Evolutionary conservation across 37 sponge, comb jelly and placozoan genomes (phyloP), one percentile per base, ranked within the genome.

Genomic region (Crambe crambe): DNA sequence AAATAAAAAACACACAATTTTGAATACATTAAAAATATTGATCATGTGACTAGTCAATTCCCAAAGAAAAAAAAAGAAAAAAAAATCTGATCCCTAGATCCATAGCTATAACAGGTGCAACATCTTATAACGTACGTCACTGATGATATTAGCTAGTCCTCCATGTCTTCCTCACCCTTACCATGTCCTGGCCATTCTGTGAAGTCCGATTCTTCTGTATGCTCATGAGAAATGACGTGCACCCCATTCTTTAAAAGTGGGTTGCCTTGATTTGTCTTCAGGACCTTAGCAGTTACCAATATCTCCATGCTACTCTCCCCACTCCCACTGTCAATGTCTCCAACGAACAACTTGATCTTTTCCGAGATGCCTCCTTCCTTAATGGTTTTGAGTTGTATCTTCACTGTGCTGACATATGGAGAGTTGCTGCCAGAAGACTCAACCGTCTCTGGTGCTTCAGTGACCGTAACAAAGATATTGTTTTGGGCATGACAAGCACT

Each of bases 151-250:
- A 41, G 26, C 30, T 43, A 30, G 10, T 47, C 43, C 42, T 68
- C 69, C 10, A 35, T 59, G 23, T 60, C 74, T 12, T 73, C 56
- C 2, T 68, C 17, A 26, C 54, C 76, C 34, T 66, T 31, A 0
- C 68, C 42, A 29, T 85, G 77, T 1, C 93, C 93, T 1, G 88
- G 93, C 93, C 93, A 92, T 42, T 92, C 93, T 40, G 86, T 74
- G 63, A 84, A 58, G 21, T 85, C 86, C 36, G 79, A 81, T 15
- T 92, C 89, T 18, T 88, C 89, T 37, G 54, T 17, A 43, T 86
- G 78, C 22, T 92, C 89, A 72, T 88, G 93, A 39, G 86, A 85
- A 2, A 92, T 29, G 40, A 85, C 23, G 25, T 80, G 81, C 2
- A 92, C 89, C 22, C 93, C 93, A 26, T 71, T 71, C 81, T 88